Conservation (phyloP, 2,113 vertebrate genomes). For the Canis aureus region DNA sequence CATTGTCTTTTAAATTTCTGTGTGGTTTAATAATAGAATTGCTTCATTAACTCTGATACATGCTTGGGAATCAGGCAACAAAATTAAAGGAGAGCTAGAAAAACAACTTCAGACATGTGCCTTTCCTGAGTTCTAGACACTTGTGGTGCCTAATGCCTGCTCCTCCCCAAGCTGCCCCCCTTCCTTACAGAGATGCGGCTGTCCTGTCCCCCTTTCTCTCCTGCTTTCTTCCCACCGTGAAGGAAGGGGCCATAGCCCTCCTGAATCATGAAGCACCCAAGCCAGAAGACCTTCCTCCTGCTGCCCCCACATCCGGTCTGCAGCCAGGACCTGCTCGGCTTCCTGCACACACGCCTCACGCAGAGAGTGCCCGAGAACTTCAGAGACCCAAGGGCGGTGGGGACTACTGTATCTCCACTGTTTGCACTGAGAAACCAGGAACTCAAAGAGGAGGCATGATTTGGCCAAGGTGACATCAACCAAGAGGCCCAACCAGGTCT, state of each 20-base stretch:
- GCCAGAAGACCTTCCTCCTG: not conserved
- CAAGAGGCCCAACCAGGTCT: not conserved
- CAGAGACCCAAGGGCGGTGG: accelerated
- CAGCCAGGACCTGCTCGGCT: accelerated
- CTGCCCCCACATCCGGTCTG: accelerated
- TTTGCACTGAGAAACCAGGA: not conserved
- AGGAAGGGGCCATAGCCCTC: too few relatives aligned
- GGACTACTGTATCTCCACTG: not conserved
- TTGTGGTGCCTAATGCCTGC: not conserved
- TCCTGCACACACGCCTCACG: not conserved
- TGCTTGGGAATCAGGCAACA: conserved; percentile 65
- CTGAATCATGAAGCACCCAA: not conserved
- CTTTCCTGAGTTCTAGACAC: not conserved
- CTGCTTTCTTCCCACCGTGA: not conserved
- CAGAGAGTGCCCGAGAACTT: accelerated
- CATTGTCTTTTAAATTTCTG: conserved; percentile 80
- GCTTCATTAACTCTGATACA: conserved; percentile 78
- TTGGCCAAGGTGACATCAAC: not conserved
- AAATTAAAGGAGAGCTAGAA: conserved; percentile 15
- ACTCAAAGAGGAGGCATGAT: not conserved
- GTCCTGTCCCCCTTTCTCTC: not conserved
- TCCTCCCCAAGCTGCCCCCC: not conserved
- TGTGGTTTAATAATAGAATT: conserved; percentile 82
- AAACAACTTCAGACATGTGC: not conserved
- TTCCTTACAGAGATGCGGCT: not conserved